Evolutionary conservation across 2,888 invertebrate genomes (phyloP).

Genomic region (Acleris sparsana): DNA sequence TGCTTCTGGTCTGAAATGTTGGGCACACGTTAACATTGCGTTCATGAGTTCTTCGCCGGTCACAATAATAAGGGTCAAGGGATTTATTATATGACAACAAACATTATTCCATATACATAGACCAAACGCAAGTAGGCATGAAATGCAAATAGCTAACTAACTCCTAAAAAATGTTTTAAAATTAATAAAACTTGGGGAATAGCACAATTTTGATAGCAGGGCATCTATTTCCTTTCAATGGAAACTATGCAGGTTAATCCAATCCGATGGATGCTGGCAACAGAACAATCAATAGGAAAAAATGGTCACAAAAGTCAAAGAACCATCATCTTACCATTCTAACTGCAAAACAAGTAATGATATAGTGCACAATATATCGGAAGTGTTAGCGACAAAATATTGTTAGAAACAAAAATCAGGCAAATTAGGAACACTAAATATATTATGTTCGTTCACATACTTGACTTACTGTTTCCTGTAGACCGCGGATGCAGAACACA

Average conservation of each 20-base stretch:
- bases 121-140: constrained; percentile 19
- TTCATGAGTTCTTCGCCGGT: not conserved
- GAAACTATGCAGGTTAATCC: constrained; percentile 33
- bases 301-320: not conserved
- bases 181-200: constrained; percentile 13
- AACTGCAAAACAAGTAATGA: constrained; percentile 60
- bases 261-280: constrained; percentile 16
- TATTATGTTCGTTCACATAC: constrained; percentile 67
- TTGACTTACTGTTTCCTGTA: constrained; percentile 91
- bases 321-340: constrained; percentile 39
- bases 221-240: constrained; percentile 14
- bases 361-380: constrained; percentile 64
- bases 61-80: not conserved
- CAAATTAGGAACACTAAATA: constrained; percentile 63
- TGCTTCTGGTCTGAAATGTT: constrained; percentile 93
- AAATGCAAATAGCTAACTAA: constrained; percentile 26
- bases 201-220: constrained; percentile 25
- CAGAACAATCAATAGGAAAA: not conserved
- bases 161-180: constrained; percentile 7
- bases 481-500: constrained; percentile 83
- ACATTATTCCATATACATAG: not conserved
- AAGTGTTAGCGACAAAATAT: constrained; percentile 77
- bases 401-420: constrained; percentile 70
- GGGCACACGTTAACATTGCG: constrained; percentile 25
- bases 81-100: not conserved